Percentiles rank a stretch among this genome's conserved stretches.
phyloP scores from a whole-genome alignment of 2,888 invertebrate species.

The Eledona agricola region DNA sequence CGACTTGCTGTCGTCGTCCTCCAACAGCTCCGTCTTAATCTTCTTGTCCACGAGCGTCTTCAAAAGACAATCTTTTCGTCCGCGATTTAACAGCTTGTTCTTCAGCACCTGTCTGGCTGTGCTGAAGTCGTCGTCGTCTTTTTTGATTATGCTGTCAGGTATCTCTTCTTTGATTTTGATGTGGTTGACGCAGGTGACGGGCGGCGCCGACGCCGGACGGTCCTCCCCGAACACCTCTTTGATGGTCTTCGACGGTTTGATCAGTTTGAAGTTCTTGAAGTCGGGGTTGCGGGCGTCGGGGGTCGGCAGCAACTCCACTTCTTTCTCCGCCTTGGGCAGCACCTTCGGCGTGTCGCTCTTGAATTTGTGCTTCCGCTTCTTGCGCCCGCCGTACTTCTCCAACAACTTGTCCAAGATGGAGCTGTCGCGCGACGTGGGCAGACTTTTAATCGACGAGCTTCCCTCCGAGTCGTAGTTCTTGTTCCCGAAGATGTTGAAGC shows the following conservation, averaged over 20 bases:
- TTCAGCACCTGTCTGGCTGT: conserved; percentile 48
- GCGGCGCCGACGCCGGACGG: conserved; percentile 84
- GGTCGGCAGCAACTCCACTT: conserved; percentile 70
- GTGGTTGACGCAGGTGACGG: conserved; percentile 68
- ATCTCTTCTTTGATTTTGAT: conserved; percentile 45
- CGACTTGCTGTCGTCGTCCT: conserved; percentile 53
- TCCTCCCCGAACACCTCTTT: conserved; percentile 85
- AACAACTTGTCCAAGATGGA: conserved; percentile 73
- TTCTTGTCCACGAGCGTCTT: conserved; percentile 51
- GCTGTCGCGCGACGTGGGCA: conserved; percentile 62
- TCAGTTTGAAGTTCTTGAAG: conserved; percentile 76
- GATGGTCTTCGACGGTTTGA: conserved; percentile 76
- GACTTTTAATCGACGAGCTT: conserved; percentile 73
- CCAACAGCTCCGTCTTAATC: conserved; percentile 50
- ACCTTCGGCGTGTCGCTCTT: conserved; percentile 68
- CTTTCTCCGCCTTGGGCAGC: conserved; percentile 67
- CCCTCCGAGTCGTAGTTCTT: conserved; percentile 74
- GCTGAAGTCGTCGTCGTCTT: conserved; percentile 54
- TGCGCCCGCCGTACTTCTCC: conserved; percentile 71
- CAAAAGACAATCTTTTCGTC: conserved; percentile 45
- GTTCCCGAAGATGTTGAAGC: conserved; percentile 65
- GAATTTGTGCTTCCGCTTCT: conserved; percentile 64
- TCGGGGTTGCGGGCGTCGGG: conserved; percentile 67
- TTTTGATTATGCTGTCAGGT: conserved; percentile 37
- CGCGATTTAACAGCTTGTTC: conserved; percentile 47